Evolutionary conservation across 2,888 invertebrate genomes (phyloP).

Genomic region (Phengaris arion): DNA sequence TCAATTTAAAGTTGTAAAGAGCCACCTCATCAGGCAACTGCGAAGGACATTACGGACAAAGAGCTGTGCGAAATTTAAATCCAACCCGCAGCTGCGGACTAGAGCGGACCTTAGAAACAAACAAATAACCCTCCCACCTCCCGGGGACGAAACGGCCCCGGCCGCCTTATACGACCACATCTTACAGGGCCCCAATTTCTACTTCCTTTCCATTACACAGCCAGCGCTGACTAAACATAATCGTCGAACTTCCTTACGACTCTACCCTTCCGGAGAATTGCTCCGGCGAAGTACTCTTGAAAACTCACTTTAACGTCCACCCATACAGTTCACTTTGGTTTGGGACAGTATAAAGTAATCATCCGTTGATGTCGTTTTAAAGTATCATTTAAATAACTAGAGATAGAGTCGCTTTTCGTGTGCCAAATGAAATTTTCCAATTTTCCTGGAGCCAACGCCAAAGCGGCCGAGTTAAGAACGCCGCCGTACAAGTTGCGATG

Average conservation of each 20-base stretch:
- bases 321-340: constrained; percentile 47
- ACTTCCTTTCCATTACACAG: constrained; percentile 77
- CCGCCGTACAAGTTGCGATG: constrained; percentile 72
- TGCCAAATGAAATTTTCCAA: constrained; percentile 58
- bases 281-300: constrained; percentile 47
- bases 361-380: constrained; percentile 32
- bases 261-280: constrained; percentile 75
- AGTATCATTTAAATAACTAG: constrained; percentile 31
- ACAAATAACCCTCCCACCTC: constrained; percentile 62
- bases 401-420: constrained; percentile 40
- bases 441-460: constrained; percentile 73
- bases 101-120: constrained; percentile 73
- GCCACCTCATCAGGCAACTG: constrained; percentile 66
- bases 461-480: constrained; percentile 77
- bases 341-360: constrained; percentile 36
- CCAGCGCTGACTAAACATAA: constrained; percentile 78
- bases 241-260: constrained; percentile 79
- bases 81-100: constrained; percentile 69
- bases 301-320: constrained; percentile 51
- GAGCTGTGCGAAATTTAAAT: constrained; percentile 71
- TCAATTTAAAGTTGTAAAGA: constrained; percentile 73
- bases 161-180: constrained; percentile 76
- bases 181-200: constrained; percentile 77
- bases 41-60: constrained; percentile 65
- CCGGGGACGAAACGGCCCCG: constrained; percentile 49